Evolutionary conservation across 2,888 invertebrate genomes (phyloP).

Genomic region (Lampropteryx suffumata): DNA sequence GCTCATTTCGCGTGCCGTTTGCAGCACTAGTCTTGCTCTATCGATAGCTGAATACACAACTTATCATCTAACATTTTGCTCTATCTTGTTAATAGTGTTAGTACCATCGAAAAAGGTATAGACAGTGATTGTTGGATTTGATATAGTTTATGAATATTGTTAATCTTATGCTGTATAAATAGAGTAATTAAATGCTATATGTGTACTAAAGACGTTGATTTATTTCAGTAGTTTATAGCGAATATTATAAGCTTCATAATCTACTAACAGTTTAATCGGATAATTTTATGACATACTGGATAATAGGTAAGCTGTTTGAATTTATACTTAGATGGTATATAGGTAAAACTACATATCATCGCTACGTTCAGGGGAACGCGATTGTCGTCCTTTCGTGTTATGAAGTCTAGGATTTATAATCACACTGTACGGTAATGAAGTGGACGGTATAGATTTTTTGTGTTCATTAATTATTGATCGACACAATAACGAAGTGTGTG

Average conservation of each 20-base stretch:
- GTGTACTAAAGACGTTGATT: constrained; percentile 77
- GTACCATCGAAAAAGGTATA: constrained; percentile 77
- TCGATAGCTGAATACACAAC: constrained; percentile 52
- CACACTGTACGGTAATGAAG: too few species aligned
- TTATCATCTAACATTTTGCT: constrained; percentile 72
- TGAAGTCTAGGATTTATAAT: too few species aligned
- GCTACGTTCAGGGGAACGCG: not conserved
- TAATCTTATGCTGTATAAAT: constrained; percentile 83
- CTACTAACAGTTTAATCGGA: constrained; percentile 56
- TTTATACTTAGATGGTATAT: constrained; percentile 34
- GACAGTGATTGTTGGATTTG: constrained; percentile 83
- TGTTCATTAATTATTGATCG: too few species aligned
- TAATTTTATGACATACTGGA: constrained; percentile 53
- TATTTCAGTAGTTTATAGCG: constrained; percentile 63
- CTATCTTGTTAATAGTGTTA: constrained; percentile 80
- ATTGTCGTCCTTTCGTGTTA: too few species aligned
- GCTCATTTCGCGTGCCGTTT: constrained; percentile 12
- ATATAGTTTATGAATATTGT: constrained; percentile 83
- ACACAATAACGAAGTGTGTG: too few species aligned
- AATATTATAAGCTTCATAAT: constrained; percentile 49
- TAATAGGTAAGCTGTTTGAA: constrained; percentile 70
- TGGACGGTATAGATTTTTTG: too few species aligned
- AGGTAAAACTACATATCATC: not conserved
- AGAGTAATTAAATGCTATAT: constrained; percentile 82
- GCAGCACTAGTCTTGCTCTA: constrained; percentile 43